Evolutionary conservation across 1,140 invertebrate genomes (phyloP).

Genomic region (Stratiolaelaps scimitus): DNA sequence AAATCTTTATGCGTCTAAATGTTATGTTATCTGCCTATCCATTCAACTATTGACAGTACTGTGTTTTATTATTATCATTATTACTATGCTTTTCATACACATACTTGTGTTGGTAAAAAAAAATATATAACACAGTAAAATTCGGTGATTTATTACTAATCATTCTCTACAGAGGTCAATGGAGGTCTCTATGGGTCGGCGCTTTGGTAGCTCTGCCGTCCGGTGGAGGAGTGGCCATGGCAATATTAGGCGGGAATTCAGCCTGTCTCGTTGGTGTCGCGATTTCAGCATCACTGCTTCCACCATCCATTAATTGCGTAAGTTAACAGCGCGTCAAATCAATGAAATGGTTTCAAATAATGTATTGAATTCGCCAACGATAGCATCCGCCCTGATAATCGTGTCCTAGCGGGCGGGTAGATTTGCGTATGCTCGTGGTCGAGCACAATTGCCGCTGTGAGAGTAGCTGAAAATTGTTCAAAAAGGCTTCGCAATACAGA

Average conservation of each 20-base stretch:
- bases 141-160: background rate
- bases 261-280: conserved; percentile 74
- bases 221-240: conserved; percentile 69
- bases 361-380: background rate
- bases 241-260: conserved; percentile 64
- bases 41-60: too few relatives aligned
- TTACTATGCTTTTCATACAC: too few relatives aligned
- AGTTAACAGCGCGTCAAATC: conserved; percentile 39
- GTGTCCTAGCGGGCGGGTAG: too few relatives aligned
- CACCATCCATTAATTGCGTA: conserved; percentile 73
- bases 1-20: too few relatives aligned
- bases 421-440: too few relatives aligned
- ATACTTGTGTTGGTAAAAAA: conserved; percentile 11
- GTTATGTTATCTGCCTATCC: too few relatives aligned
- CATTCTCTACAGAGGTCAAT: conserved; percentile 47
- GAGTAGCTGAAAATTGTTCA: too few relatives aligned
- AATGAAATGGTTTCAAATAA: too few relatives aligned
- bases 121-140: conserved; percentile 18
- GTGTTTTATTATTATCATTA: too few relatives aligned
- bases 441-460: too few relatives aligned
- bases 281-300: conserved; percentile 69
- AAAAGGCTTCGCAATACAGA: too few relatives aligned
- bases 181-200: conserved; percentile 53
- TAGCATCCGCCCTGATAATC: conserved; percentile 21
- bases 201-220: conserved; percentile 55